Percentiles rank a stretch among this genome's conserved stretches.
Evolutionary conservation across 2,113 vertebrate species (phyloP).

Genomic region (Lynx canadensis): DNA sequence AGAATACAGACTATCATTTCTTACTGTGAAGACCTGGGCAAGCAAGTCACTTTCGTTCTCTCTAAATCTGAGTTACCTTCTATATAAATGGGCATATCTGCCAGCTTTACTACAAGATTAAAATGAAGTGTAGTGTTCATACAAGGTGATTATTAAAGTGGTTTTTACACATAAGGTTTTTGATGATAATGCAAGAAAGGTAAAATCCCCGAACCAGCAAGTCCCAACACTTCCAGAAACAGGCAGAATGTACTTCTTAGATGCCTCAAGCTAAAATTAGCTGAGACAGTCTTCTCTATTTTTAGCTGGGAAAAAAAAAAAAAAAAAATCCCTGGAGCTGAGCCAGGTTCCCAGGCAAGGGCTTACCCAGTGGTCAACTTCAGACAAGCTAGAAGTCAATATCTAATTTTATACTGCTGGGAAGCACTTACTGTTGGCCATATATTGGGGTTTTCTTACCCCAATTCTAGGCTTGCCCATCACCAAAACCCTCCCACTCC

Average conservation of each 20-base stretch:
- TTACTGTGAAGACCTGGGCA: neutral
- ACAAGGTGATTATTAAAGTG: constrained; percentile 10
- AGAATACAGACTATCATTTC: neutral
- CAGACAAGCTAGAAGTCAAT: constrained; percentile 20
- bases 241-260: constrained; percentile 56
- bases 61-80: constrained; percentile 22
- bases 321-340: constrained; percentile 41
- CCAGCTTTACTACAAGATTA: neutral
- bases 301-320: constrained; percentile 49
- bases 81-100: constrained; percentile 22
- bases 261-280: constrained; percentile 68
- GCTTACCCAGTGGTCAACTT: constrained; percentile 63
- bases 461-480: neutral
- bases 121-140: constrained; percentile 10
- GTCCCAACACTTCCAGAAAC: constrained; percentile 59
- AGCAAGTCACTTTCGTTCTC: constrained; percentile 28
- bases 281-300: constrained; percentile 69
- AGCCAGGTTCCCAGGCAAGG: constrained; percentile 61
- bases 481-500: neutral
- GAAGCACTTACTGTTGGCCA: neutral
- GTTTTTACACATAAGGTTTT: constrained; percentile 14
- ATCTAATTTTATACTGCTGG: neutral
- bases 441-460: neutral
- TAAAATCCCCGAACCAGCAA: constrained; percentile 54
- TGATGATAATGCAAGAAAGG: constrained; percentile 60